Evolutionary conservation across 2,888 invertebrate genomes (phyloP), one percentile per base, ranked within the genome.

Genomic region (Heliconius erato): DNA sequence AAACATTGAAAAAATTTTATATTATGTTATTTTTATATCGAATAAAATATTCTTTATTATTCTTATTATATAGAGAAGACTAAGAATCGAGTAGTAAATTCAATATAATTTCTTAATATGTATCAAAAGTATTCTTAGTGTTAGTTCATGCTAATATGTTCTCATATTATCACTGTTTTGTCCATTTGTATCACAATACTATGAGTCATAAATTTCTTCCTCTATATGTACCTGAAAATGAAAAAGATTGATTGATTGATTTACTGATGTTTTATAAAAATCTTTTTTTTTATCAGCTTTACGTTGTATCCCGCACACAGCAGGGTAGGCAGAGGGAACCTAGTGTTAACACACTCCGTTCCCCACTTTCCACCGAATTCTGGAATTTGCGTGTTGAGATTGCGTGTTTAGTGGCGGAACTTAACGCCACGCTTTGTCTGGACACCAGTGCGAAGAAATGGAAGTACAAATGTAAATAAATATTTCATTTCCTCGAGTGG

Each of bases 151-250:
- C 77, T 68, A 78, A 69, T 77, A 77, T 74, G 65, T 67, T 72
- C 49, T 28, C 69, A 40, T 59, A 77, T 89, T 91, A 19, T 92
- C 92, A 93, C 92, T 92, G 91, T 89, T 72, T 90, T 88, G 92
- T 93, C 91, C 91, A 89, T 91, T 90, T 87, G 89, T 94, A 92
- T 93, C 93, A 93, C 92, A 92, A 91, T 91, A 91, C 91, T 87
- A 86, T 88, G 90, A 91, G 88, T 90, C 86, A 88, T 87, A 88
- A 89, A 88, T 86, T 87, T 87, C 84, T 86, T 86, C 83, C 85
- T 82, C 79, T 79, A 77, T 74, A 74, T 71, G 85, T 82, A 87
- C 86, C 90, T 89, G 86, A 19, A 87, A 88, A 59, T 76, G 26
- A 3, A 23, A 59, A 59, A 35, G 1, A n/a, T n/a, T n/a, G n/a